A percentile compares a stretch with the other conserved stretches of the same genome.
Conservation (phyloP, 2,113 vertebrate genomes). For the Scomber colias region DNA sequence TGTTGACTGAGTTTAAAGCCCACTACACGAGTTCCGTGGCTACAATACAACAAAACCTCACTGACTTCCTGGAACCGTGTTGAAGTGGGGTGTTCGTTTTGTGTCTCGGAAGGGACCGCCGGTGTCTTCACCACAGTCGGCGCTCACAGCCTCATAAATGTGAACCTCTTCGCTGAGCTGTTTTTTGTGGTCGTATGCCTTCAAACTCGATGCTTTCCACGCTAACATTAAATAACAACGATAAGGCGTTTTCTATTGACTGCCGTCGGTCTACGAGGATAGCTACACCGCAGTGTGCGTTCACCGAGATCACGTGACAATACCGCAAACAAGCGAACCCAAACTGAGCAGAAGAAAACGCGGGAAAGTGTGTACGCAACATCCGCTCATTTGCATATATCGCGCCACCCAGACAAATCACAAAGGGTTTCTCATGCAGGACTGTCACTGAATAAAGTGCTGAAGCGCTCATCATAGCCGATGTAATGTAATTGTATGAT, state of each 20-base stretch:
- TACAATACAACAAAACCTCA: constrained; percentile 59
- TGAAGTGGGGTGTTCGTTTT: constrained; percentile 51
- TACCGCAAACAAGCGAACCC: constrained; percentile 62
- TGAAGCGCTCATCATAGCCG: not conserved
- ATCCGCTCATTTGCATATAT: constrained; percentile 65
- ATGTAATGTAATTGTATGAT: not conserved
- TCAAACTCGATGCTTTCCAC: rapidly evolving
- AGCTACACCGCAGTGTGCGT: rapidly evolving
- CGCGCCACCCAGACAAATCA: not conserved
- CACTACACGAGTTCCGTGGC: constrained; percentile 51
- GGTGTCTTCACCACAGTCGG: not conserved
- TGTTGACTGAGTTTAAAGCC: constrained; percentile 58
- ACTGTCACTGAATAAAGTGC: too few relatives aligned
- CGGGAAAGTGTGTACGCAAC: constrained; percentile 76
- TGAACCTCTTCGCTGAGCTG: too few relatives aligned
- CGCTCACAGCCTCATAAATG: not conserved
- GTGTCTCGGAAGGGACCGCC: rapidly evolving
- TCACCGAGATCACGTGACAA: constrained; percentile 12
- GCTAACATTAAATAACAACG: rapidly evolving
- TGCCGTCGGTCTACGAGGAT: not conserved
- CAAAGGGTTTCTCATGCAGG: not conserved
- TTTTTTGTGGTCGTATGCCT: not conserved
- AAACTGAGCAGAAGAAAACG: constrained; percentile 64
- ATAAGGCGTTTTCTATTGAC: not conserved
- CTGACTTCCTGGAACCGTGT: constrained; percentile 59